Percentiles rank a stretch among this genome's conserved stretches.
Evolutionary conservation across 1,140 invertebrate genomes (phyloP).

Genomic region (Drosophila santomea): DNA sequence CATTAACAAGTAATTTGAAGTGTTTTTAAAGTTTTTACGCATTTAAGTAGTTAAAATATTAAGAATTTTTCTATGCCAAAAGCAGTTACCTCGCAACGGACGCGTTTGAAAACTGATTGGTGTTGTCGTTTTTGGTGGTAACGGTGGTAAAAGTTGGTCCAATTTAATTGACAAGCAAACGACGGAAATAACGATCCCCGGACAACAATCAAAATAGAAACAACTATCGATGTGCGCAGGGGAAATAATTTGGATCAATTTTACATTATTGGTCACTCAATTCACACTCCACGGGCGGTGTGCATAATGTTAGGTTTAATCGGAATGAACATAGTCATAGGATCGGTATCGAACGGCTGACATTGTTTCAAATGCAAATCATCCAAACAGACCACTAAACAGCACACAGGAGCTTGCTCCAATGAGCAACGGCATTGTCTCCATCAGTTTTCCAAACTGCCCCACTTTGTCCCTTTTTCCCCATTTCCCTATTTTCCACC

Average conservation of each 20-base stretch:
- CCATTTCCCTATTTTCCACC: not conserved
- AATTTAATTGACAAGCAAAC: constrained; percentile 41
- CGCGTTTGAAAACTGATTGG: constrained; percentile 54
- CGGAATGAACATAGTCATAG: constrained; percentile 16
- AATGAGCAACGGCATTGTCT: constrained; percentile 30
- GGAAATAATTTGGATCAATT: constrained; percentile 71
- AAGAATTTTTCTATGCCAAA: constrained; percentile 40
- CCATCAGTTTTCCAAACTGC: constrained; percentile 13
- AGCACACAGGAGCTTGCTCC: constrained; percentile 29
- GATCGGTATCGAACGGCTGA: constrained; percentile 45
- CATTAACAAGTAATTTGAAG: not conserved
- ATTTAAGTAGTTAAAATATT: not conserved
- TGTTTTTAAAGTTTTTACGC: not conserved
- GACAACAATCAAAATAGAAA: constrained; percentile 50
- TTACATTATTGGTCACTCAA: constrained; percentile 62
- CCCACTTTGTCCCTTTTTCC: constrained; percentile 7
- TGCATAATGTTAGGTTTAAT: constrained; percentile 43
- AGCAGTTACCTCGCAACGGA: constrained; percentile 42
- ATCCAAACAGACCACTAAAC: constrained; percentile 65
- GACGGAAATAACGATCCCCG: constrained; percentile 4
- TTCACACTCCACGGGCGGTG: constrained; percentile 27
- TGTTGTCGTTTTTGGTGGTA: constrained; percentile 11
- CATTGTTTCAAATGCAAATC: constrained; percentile 78
- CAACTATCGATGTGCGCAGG: constrained; percentile 46
- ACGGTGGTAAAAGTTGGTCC: constrained; percentile 30